phyloP scores from a whole-genome alignment of 2,113 vertebrate genomes.

The Eleginops maclovinus region DNA sequence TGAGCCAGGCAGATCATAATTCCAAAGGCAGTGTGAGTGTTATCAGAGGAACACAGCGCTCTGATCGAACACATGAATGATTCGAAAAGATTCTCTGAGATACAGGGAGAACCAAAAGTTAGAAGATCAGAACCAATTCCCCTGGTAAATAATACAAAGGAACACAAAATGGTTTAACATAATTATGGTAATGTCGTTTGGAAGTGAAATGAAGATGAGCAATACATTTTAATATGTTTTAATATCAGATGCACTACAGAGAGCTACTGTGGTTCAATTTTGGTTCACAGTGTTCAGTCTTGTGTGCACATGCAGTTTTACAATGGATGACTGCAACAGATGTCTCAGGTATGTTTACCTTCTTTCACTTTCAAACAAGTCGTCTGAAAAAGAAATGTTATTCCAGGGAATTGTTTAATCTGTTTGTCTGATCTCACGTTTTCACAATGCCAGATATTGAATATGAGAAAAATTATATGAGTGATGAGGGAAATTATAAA shows the following conservation, averaged over 20 bases:
- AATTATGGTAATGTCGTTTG: neutral
- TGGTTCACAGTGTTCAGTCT: neutral
- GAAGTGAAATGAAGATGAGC: neutral
- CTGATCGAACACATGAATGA: constrained; percentile 1
- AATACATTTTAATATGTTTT: neutral
- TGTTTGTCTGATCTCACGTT: neutral
- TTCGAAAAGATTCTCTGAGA: constrained; percentile 16
- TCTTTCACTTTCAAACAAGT: neutral
- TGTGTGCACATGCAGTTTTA: neutral
- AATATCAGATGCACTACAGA: neutral
- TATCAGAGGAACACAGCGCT: neutral
- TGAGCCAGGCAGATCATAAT: constrained; percentile 7
- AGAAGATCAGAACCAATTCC: neutral
- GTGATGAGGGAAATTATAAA: neutral
- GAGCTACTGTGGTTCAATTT: neutral
- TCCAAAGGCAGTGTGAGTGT: neutral
- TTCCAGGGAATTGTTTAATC: neutral
- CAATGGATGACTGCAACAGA: neutral
- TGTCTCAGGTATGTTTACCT: constrained; percentile 5
- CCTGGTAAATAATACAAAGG: too few species aligned
- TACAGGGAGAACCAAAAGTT: neutral
- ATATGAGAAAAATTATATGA: neutral
- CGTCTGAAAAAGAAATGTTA: neutral
- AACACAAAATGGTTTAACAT: neutral
- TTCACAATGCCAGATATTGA: neutral